phyloP scores from a whole-genome alignment of 2,888 invertebrate species.

The Ophion costatus region DNA sequence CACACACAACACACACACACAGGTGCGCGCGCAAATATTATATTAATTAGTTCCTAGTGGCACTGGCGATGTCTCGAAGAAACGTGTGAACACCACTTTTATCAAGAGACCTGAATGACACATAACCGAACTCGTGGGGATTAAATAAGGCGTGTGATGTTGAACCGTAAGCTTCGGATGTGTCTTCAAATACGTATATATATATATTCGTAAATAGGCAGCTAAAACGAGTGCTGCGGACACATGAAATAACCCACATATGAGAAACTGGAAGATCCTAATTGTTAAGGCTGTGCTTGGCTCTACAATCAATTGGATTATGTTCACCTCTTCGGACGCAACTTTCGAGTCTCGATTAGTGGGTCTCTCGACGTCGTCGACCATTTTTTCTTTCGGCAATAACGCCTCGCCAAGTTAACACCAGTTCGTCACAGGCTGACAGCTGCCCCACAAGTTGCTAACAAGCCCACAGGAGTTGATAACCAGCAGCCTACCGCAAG shows the following conservation, averaged over 20 bases:
- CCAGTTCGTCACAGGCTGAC: neutral
- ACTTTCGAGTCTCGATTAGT: neutral
- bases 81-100: no score
- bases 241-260: slow-evolving; percentile 26
- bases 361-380: neutral
- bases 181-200: neutral
- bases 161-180: neutral
- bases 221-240: slow-evolving; percentile 12
- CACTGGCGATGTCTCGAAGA: neutral
- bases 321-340: neutral
- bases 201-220: no score
- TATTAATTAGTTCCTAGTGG: neutral
- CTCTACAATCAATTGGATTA: neutral
- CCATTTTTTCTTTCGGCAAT: neutral
- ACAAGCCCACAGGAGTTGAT: no score
- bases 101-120: no score
- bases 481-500: no score
- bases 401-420: neutral
- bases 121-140: no score
- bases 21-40: slow-evolving; percentile 1
- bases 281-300: neutral
- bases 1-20: neutral
- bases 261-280: neutral
- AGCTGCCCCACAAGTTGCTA: neutral
- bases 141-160: no score